Evolutionary conservation across 2,113 vertebrate species (phyloP), one percentile per base, ranked within the genome.

Genomic region (Naja naja): DNA sequence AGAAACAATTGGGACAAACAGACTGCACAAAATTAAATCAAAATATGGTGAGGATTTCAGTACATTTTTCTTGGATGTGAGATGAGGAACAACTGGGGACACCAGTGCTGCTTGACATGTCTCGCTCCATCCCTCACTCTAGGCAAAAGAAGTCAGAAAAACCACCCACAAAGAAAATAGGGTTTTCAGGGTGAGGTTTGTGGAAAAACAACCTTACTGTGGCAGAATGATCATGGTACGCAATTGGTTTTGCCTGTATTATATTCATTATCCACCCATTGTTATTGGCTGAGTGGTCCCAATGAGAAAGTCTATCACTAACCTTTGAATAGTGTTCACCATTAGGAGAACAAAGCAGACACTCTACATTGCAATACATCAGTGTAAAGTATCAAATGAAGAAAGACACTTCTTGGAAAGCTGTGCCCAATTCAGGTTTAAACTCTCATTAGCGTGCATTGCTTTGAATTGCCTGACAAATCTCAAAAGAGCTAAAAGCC

Each of bases 401-500:
- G 89, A 95, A 90, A 91, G 94, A 94, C 96, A 92, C 94, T 93
- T 96, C 95, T 93, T 95, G 95, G 93, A 95, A 91, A 94, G 47
- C 93, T 94, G 52, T 85, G n/a, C 74, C 92, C 74, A 93, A 64
- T 39, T 53, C 43, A 89, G 93, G 27, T 96, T 94, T 93, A 95
- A 94, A 88, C 34, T 92, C 87, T 89, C 90, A 89, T 94, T 95
- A 95, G 89, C 85, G 93, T 95, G 81, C 87, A 45, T 94, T 96
- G 94, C 96, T 97, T 94, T 93, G 55, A 94, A 69, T 52, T 53
- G 53, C n/a, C 95, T 94, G 95, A 96, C 95, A 94, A 95, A 93
- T 87, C 90, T 96, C 93, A 95, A 95, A 94, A 89, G 85, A 93
- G 92, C 94, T 97, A 97, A 97, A 97, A 97, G 97, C 96, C 94